Evolutionary conservation across 2,888 invertebrate genomes (phyloP).

Genomic region (Tetranychus truncatus): DNA sequence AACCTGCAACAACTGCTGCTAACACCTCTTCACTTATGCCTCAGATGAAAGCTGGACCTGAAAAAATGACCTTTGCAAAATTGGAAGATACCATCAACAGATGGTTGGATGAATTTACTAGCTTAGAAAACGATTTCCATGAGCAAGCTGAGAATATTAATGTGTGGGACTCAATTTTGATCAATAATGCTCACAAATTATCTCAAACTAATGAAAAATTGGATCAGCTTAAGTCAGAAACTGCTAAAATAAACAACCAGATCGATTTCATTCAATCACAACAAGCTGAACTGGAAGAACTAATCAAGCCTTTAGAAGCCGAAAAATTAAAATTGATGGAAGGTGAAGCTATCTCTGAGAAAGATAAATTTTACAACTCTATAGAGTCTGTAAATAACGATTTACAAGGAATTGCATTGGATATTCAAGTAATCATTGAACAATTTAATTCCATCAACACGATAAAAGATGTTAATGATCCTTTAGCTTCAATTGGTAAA

Average conservation of each 20-base stretch:
- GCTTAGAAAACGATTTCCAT: constrained; percentile 75
- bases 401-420: constrained; percentile 18
- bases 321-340: constrained; percentile 29
- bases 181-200: constrained; percentile 68
- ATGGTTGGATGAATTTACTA: constrained; percentile 77
- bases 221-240: constrained; percentile 44
- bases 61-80: constrained; percentile 52
- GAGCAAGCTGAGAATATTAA: constrained; percentile 88
- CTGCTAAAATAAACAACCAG: constrained; percentile 53
- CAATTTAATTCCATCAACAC: constrained; percentile 19
- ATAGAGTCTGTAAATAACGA: constrained; percentile 80
- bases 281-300: constrained; percentile 73
- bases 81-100: constrained; percentile 80
- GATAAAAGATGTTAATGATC: constrained; percentile 25
- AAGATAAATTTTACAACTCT: constrained; percentile 72
- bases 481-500: constrained; percentile 76
- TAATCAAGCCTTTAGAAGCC: constrained; percentile 58
- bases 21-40: constrained; percentile 5
- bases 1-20: constrained; percentile 25
- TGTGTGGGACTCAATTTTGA: constrained; percentile 77
- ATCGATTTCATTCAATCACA: constrained; percentile 79
- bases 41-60: background rate
- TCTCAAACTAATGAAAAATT: constrained; percentile 64
- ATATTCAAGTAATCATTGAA: constrained; percentile 30
- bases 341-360: constrained; percentile 54